A percentile compares a stretch with the other conserved stretches of the same genome.
These are phyloP conservation scores for Megalurothrips usitatus DNA, from an alignment of 2,888 invertebrate genomes.

Conservation along the genomic window DNA sequence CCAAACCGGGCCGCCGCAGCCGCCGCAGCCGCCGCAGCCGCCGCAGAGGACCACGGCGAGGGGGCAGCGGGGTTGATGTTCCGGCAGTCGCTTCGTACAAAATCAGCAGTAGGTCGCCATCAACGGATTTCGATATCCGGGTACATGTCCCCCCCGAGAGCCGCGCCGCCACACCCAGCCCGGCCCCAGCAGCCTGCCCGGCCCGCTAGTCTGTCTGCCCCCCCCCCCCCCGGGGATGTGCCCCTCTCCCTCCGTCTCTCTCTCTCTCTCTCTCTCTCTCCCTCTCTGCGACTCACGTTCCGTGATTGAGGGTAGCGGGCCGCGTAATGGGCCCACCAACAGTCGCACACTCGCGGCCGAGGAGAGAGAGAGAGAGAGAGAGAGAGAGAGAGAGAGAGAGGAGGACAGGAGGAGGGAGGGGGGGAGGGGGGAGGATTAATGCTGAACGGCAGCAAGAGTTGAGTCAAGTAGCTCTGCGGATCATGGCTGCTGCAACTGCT, in stretches of 20 bases:
- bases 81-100: too few relatives aligned
- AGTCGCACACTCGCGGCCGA: not conserved
- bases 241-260: not conserved
- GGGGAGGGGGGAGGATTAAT: not conserved
- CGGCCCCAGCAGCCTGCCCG: too few relatives aligned
- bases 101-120: too few relatives aligned
- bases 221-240: too few relatives aligned
- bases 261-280: not conserved
- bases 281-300: not conserved
- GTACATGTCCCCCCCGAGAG: too few relatives aligned
- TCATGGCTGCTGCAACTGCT: not conserved
- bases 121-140: too few relatives aligned
- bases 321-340: constrained; percentile 11
- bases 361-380: not conserved
- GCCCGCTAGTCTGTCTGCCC: not conserved
- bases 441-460: constrained; percentile 10
- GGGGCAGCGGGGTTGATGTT: too few relatives aligned
- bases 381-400: not conserved
- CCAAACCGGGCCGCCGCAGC: too few relatives aligned
- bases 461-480: not conserved
- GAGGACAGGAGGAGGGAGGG: not conserved
- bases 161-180: too few relatives aligned
- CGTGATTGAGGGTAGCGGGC: constrained; percentile 7
- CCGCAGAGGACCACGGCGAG: too few relatives aligned
- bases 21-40: too few relatives aligned